A percentile compares a stretch with the other conserved stretches of the same genome.
Conservation (phyloP, 2,888 invertebrate genomes). For the Perithous albicinctus region DNA sequence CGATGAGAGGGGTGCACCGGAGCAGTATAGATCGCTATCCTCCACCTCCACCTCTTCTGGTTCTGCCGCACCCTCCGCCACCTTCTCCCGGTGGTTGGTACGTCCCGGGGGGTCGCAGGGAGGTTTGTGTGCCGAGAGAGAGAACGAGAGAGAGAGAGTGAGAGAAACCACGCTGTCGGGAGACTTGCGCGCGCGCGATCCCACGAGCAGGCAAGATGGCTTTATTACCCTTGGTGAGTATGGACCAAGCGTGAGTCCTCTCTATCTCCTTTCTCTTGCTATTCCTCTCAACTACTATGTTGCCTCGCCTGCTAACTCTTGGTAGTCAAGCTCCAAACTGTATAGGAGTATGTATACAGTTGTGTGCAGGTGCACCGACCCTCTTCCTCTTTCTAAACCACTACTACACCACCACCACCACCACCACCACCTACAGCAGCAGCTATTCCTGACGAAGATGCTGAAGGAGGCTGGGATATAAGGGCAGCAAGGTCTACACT, state of each 20-base stretch:
- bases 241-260: conserved; percentile 73
- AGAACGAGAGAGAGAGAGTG: conserved; percentile 23
- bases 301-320: conserved; percentile 12
- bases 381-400: conserved; percentile 53
- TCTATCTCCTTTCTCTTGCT: conserved; percentile 52
- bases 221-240: conserved; percentile 81
- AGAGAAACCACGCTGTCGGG: conserved; percentile 50
- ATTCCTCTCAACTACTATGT: conserved; percentile 16
- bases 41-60: conserved; percentile 65
- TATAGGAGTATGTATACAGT: conserved; percentile 23
- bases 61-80: conserved; percentile 59
- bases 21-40: conserved; percentile 82
- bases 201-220: conserved; percentile 81
- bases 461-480: conserved; percentile 59
- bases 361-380: conserved; percentile 74
- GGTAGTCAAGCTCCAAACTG: background rate
- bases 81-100: conserved; percentile 41
- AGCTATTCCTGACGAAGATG: conserved; percentile 63
- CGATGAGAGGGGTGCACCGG: conserved; percentile 76
- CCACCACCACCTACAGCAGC: conserved; percentile 30
- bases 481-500: conserved; percentile 41
- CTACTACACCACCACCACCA: too few relatives aligned
- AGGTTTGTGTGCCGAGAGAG: conserved; percentile 51
- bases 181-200: conserved; percentile 60
- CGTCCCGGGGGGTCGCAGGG: conserved; percentile 49